These are phyloP conservation scores for Tonatia bakeri DNA, from an alignment of 2,113 vertebrate species.

Conservation along the genomic window DNA sequence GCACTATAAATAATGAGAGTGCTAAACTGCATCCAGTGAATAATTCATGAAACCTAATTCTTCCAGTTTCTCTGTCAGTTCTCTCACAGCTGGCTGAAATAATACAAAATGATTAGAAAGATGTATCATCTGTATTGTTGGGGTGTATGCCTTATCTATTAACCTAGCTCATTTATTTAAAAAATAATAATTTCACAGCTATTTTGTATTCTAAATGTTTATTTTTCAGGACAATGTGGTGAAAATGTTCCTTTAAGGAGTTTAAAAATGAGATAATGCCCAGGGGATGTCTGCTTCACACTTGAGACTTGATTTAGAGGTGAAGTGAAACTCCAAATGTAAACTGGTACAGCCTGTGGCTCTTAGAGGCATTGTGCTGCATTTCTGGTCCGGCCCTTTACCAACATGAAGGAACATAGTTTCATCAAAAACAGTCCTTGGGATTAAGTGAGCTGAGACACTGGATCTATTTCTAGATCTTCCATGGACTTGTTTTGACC, in stretches of 20 bases:
- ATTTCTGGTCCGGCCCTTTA: background rate
- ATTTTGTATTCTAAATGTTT: slow-evolving; percentile 52
- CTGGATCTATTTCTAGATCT: slow-evolving; percentile 30
- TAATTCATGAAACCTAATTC: slow-evolving; percentile 59
- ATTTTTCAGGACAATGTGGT: slow-evolving; percentile 28
- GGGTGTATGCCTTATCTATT: slow-evolving; percentile 41
- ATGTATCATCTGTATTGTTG: slow-evolving; percentile 36
- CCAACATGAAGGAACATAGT: background rate
- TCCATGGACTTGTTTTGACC: slow-evolving; percentile 32
- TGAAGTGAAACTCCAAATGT: background rate
- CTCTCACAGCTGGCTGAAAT: slow-evolving; percentile 37
- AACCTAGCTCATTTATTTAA: slow-evolving; percentile 55
- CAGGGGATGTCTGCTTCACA: background rate
- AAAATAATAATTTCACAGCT: background rate
- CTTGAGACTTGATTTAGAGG: background rate
- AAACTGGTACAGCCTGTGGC: background rate
- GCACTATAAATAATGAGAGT: slow-evolving; percentile 63
- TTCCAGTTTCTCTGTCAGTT: slow-evolving; percentile 42
- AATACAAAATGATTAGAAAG: slow-evolving; percentile 56
- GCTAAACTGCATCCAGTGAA: slow-evolving; percentile 52
- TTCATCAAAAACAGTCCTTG: background rate
- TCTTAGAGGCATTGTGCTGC: background rate
- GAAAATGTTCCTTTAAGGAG: slow-evolving; percentile 40
- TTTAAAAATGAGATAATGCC: slow-evolving; percentile 49
- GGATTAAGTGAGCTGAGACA: slow-evolving; percentile 15